Evolutionary conservation across 2,888 invertebrate species (phyloP).

Genomic region (Drosophila birchii): DNA sequence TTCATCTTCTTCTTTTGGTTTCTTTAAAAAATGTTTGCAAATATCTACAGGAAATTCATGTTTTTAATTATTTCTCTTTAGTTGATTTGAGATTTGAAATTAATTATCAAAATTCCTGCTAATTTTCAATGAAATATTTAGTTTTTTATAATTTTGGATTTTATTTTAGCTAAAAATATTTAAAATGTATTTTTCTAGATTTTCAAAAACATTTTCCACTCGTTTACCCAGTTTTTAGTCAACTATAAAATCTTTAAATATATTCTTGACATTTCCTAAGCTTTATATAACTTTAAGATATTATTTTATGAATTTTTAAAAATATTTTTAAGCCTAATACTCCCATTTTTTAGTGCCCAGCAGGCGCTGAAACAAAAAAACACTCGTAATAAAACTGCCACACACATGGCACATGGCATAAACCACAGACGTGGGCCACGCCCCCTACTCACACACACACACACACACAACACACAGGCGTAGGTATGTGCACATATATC

Average conservation of each 20-base stretch:
- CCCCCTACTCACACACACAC: slow-evolving; percentile 42
- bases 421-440: slow-evolving; percentile 73
- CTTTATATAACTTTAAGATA: neutral
- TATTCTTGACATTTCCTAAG: too few relatives aligned
- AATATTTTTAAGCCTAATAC: slow-evolving; percentile 4
- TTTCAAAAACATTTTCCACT: neutral
- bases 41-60: too few relatives aligned
- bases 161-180: too few relatives aligned
- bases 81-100: neutral
- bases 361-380: slow-evolving; percentile 46
- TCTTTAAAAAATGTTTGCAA: too few relatives aligned
- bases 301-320: neutral
- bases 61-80: neutral
- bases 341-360: slow-evolving; percentile 30
- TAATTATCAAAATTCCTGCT: too few relatives aligned
- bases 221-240: neutral
- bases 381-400: slow-evolving; percentile 70
- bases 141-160: too few relatives aligned
- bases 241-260: neutral
- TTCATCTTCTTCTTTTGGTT: too few relatives aligned
- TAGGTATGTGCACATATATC: slow-evolving; percentile 63
- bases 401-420: slow-evolving; percentile 64
- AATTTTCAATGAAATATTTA: too few relatives aligned
- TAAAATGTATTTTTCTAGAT: neutral
- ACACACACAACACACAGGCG: neutral